phyloP scores from a whole-genome alignment of 2,888 invertebrate species.

The Tenthredo amoena region DNA sequence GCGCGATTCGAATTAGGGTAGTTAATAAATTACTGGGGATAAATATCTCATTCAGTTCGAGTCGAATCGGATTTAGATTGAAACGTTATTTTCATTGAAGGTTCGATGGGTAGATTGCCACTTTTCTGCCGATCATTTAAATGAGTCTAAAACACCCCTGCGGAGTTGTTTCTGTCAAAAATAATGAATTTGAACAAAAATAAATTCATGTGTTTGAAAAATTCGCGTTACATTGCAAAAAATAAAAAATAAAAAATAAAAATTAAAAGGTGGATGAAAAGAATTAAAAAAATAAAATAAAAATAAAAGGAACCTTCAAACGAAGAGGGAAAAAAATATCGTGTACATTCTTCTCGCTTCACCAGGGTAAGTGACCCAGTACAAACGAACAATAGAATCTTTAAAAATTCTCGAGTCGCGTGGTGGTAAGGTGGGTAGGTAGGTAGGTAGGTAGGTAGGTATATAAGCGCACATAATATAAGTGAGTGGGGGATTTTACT shows the following conservation, averaged over 20 bases:
- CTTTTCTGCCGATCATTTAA: constrained; percentile 23
- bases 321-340: not conserved
- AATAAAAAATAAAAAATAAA: no score
- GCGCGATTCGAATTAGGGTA: constrained; percentile 43
- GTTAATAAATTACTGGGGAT: constrained; percentile 47
- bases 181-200: not conserved
- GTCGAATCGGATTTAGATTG: constrained; percentile 46
- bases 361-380: constrained; percentile 6
- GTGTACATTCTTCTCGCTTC: not conserved
- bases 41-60: constrained; percentile 44
- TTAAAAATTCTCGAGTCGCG: constrained; percentile 28
- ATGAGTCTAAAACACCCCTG: not conserved
- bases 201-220: not conserved
- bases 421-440: not conserved
- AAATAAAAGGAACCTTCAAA: not conserved
- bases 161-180: not conserved
- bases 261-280: no score
- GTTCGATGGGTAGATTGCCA: not conserved
- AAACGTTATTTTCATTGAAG: constrained; percentile 28
- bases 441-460: not conserved
- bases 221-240: not conserved
- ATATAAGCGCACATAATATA: constrained; percentile 27
- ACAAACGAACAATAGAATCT: constrained; percentile 47
- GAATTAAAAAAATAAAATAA: no score
- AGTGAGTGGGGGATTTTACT: constrained; percentile 42